Evolutionary conservation across 2,888 invertebrate genomes (phyloP), one percentile per base, ranked within the genome.

Genomic region (Xestia rhomboidea): DNA sequence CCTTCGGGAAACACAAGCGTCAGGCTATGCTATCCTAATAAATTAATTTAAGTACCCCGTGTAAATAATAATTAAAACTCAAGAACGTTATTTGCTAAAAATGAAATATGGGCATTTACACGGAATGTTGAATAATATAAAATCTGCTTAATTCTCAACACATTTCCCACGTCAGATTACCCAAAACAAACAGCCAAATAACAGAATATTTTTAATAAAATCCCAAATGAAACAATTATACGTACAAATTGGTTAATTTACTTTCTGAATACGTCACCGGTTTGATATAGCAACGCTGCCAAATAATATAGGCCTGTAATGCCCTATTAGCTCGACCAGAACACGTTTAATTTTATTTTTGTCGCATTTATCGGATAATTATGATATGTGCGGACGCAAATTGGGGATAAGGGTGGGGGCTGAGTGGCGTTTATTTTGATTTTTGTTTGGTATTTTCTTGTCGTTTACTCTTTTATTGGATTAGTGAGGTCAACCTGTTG

Each of bases 341-440:
- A 81, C 82, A 79, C 73, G 87, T 88, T 87, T 83, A 89, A 90
- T 90, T 89, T 86, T 85, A 90, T 89, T 90, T 91, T 91, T 88
- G 86, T 84, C 87, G 82, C 83, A 84, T 90, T 89, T 87, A 88
- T 78, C 73, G 44, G 83, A 82, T 89, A 90, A 91, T 90, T 91
- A 91, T 89, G 88, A 90, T 86, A 88, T 90, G 86, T 86, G 82
- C 77, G 73, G 76, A 81, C 81, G 68, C 76, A 87, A 90, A 88
- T 89, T 87, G 88, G 81, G 44, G 49, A 68, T 86, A 84, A 87
- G 73, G 85, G 51, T 76, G 51, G 51, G 81, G 81, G 1, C 63
- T 78, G 66, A 85, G 79, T 89, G 68, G 11, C 11, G 27, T 38
- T 79, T 79, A 30, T 77, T 77, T 66, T 63, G 41, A 62, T 68